phyloP scores from a whole-genome alignment of 2,113 vertebrate species.

The Strigops habroptila region DNA sequence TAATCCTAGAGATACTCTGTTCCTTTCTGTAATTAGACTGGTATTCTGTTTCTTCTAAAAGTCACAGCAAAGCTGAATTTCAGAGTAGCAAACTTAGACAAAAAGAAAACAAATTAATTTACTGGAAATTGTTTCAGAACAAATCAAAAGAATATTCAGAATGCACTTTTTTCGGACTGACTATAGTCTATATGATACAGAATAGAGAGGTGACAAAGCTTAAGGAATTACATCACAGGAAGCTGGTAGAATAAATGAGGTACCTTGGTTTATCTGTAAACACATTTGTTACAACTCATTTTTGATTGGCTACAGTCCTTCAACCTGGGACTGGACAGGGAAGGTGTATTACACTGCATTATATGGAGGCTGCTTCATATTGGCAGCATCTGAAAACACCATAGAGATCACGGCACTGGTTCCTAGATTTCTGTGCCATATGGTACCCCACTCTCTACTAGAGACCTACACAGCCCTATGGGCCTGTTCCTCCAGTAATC shows the following conservation, averaged over 20 bases:
- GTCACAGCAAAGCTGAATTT: neutral
- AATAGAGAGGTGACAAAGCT: neutral
- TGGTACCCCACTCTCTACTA: slow-evolving; percentile 14
- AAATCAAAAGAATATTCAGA: slow-evolving; percentile 4
- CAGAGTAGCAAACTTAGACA: neutral
- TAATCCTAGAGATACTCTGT: neutral
- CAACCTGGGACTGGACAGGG: neutral
- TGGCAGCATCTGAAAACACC: slow-evolving; percentile 27
- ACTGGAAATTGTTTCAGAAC: neutral
- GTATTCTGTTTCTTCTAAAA: slow-evolving; percentile 18
- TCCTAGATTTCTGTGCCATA: slow-evolving; percentile 29
- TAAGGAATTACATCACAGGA: neutral
- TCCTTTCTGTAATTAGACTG: neutral
- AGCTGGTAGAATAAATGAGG: neutral
- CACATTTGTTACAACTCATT: neutral
- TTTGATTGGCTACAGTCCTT: neutral
- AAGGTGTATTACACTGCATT: slow-evolving; percentile 5
- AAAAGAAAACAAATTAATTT: neutral
- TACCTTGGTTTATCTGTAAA: neutral
- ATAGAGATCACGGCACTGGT: neutral
- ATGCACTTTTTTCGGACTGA: neutral
- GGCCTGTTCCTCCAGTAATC: slow-evolving; percentile 49
- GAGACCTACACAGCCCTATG: slow-evolving; percentile 10
- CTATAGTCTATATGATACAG: neutral
- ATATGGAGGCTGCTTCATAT: neutral